Conservation (phyloP, 2,797 vertebrate species). For the Enteromius anoplus region DNA sequence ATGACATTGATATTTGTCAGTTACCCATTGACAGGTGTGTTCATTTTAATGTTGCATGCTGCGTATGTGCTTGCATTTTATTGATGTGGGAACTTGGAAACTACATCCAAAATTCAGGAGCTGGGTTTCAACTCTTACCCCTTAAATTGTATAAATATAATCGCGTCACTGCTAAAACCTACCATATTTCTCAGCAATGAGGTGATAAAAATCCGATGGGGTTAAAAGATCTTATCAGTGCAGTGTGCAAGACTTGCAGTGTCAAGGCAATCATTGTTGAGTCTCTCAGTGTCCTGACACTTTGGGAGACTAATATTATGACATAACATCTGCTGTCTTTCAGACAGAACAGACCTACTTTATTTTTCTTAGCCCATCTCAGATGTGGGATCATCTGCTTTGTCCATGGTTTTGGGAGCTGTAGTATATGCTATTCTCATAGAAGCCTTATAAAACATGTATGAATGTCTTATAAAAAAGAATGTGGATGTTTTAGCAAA, state of each 20-base stretch:
- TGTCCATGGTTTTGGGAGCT: neutral
- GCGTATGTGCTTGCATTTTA: neutral
- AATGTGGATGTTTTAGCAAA: neutral
- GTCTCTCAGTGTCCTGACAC: neutral
- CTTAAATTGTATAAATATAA: neutral
- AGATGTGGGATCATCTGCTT: constrained; percentile 31
- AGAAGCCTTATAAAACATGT: neutral
- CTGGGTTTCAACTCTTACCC: neutral
- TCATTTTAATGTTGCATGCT: neutral
- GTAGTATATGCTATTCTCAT: neutral
- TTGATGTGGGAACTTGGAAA: neutral
- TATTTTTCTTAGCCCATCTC: constrained; percentile 37
- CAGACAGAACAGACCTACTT: constrained; percentile 43
- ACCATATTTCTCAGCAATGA: neutral
- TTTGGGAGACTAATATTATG: constrained; percentile 9
- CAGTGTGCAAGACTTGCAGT: neutral
- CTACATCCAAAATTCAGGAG: neutral
- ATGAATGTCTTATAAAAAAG: neutral
- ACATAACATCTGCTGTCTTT: constrained; percentile 51
- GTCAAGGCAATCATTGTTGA: neutral
- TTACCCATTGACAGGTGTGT: neutral
- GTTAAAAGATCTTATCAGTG: neutral
- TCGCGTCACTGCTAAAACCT: neutral
- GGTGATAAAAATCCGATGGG: neutral
- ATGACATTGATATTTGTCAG: neutral